Conservation (phyloP, 1,140 invertebrate species). For the Paramacrobiotus metropolitanus region DNA sequence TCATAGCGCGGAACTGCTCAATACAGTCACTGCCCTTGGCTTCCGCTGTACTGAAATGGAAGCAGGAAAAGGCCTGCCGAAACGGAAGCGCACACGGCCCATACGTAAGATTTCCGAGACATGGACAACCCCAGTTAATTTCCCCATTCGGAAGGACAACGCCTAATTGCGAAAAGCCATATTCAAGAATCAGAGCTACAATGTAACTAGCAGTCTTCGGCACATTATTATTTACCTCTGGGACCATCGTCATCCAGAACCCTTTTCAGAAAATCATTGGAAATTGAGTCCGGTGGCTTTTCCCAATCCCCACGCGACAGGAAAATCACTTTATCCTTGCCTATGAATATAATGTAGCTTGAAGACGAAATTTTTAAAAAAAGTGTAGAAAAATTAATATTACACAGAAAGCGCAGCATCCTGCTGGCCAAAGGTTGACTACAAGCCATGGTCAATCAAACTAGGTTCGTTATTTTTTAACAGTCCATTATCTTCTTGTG, state of each 20-base stretch:
- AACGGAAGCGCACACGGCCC: conserved; percentile 88
- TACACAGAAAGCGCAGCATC: too few relatives aligned
- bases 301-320: conserved; percentile 45
- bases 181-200: too few relatives aligned
- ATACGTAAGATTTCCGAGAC: conserved; percentile 77
- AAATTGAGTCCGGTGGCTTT: conserved; percentile 31
- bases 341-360: too few relatives aligned
- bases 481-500: too few relatives aligned
- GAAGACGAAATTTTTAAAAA: conserved; percentile 10
- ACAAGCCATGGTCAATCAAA: too few relatives aligned
- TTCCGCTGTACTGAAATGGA: conserved; percentile 49
- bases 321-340: conserved; percentile 64
- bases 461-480: too few relatives aligned
- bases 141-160: conserved; percentile 66
- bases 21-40: conserved; percentile 71
- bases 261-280: conserved; percentile 22
- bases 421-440: too few relatives aligned
- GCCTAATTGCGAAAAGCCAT: conserved; percentile 36
- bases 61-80: conserved; percentile 76
- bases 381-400: background rate
- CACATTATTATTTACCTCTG: too few relatives aligned
- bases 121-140: conserved; percentile 92
- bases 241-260: conserved; percentile 19
- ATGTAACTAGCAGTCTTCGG: too few relatives aligned
- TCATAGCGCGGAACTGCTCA: conserved; percentile 68